phyloP scores from a whole-genome alignment of 2,888 invertebrate genomes.

The Heliconius ismenius region DNA sequence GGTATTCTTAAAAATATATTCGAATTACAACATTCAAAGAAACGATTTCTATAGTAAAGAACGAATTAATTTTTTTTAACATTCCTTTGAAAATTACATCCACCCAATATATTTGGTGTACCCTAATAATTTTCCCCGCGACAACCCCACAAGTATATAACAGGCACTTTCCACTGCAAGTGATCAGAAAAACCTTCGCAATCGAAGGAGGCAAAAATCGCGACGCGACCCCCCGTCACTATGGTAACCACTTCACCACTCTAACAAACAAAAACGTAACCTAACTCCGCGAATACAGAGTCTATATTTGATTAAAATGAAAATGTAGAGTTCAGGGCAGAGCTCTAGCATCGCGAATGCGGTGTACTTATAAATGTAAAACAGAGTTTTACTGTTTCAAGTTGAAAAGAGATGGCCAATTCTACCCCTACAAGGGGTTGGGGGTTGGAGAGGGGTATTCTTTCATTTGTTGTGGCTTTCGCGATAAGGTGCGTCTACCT shows the following conservation, averaged over 20 bases:
- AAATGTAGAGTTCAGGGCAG: conserved; percentile 16
- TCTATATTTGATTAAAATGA: conserved; percentile 39
- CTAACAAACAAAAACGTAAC: conserved; percentile 44
- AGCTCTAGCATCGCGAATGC: conserved; percentile 51
- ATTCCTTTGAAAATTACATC: conserved; percentile 21
- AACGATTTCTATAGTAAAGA: neutral
- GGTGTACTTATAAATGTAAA: conserved; percentile 82
- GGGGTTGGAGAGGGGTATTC: conserved; percentile 55
- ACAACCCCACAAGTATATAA: conserved; percentile 47
- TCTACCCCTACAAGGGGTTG: conserved; percentile 46
- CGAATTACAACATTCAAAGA: neutral
- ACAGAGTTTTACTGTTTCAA: conserved; percentile 64
- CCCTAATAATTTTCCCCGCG: conserved; percentile 29
- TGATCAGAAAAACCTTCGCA: conserved; percentile 68
- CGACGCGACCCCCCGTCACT: conserved; percentile 64
- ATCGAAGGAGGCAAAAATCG: conserved; percentile 75
- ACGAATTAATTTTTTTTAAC: neutral
- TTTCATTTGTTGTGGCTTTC: conserved; percentile 73
- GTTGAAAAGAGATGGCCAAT: conserved; percentile 46
- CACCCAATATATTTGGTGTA: conserved; percentile 12
- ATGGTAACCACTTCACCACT: conserved; percentile 58
- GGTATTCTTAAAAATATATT: neutral
- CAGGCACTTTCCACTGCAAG: conserved; percentile 49
- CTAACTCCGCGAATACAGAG: conserved; percentile 49
- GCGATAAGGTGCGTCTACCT: conserved; percentile 77